phyloP scores from a whole-genome alignment of 2,113 vertebrate genomes.

The Lanius ludovicianus region DNA sequence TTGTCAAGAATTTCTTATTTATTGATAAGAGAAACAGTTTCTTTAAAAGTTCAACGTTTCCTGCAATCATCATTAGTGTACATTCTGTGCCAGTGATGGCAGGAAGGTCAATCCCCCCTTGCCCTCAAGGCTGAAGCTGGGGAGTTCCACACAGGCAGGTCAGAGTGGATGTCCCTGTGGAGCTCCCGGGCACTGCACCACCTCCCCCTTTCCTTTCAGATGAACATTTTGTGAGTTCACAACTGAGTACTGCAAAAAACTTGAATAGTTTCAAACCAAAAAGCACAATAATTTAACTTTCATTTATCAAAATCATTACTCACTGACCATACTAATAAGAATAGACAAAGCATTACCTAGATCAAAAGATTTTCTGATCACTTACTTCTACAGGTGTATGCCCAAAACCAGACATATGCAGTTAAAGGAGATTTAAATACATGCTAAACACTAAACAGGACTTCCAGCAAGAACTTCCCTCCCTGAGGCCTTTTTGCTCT shows the following conservation, averaged over 20 bases:
- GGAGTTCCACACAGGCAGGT: background rate
- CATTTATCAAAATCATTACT: background rate
- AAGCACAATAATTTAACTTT: background rate
- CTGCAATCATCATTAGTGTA: background rate
- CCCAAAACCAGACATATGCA: background rate
- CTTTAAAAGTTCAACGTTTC: background rate
- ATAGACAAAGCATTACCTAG: background rate
- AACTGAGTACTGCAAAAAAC: background rate
- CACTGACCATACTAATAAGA: background rate
- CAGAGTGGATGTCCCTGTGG: background rate
- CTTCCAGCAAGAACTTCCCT: background rate
- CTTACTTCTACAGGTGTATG: background rate
- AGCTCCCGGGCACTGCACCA: background rate
- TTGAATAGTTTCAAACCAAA: background rate
- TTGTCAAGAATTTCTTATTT: background rate
- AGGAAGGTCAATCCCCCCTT: background rate
- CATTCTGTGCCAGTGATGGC: accelerated
- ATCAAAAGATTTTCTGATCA: background rate
- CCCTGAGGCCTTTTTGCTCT: background rate
- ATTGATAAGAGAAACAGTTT: background rate
- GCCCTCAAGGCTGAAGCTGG: accelerated
- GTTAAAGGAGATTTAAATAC: background rate
- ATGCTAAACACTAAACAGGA: background rate
- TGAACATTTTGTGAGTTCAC: background rate
- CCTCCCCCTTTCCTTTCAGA: accelerated